phyloP scores from a whole-genome alignment of 2,888 invertebrate genomes.

The Lasioglossum lativentre region DNA sequence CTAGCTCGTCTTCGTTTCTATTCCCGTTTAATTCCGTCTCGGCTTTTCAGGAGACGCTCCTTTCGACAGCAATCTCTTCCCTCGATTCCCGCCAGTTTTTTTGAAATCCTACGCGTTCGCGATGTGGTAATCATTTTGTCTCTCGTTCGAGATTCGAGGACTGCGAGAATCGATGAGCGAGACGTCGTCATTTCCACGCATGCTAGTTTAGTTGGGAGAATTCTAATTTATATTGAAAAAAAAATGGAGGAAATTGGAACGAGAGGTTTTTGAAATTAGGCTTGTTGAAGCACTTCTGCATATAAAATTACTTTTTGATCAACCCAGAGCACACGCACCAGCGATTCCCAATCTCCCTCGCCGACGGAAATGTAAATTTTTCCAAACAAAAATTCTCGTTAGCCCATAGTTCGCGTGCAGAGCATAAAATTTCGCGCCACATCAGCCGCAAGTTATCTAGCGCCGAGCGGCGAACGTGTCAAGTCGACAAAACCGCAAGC shows the following conservation, averaged over 20 bases:
- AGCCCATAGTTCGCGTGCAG: not conserved
- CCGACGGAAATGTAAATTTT: not conserved
- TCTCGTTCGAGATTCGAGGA: not conserved
- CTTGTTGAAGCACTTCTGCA: not conserved
- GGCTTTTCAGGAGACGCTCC: not conserved
- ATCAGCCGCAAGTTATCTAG: constrained; percentile 3
- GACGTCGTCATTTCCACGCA: too few relatives aligned
- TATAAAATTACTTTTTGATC: not conserved
- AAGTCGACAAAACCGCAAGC: not conserved
- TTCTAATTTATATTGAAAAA: too few relatives aligned
- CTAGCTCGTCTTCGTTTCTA: not conserved
- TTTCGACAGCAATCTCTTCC: not conserved
- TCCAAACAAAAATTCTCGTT: constrained; percentile 1
- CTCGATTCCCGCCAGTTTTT: not conserved
- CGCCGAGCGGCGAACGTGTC: not conserved
- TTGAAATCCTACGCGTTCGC: not conserved
- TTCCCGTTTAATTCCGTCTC: constrained; percentile 1
- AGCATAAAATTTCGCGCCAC: not conserved
- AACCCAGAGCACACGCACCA: too few relatives aligned
- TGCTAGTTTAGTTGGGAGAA: too few relatives aligned
- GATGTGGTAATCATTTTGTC: not conserved
- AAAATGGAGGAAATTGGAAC: too few relatives aligned
- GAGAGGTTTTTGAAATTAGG: not conserved
- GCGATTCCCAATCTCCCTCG: not conserved
- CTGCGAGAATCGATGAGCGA: too few relatives aligned